Percentiles rank a stretch among this genome's conserved stretches.
Conservation (phyloP, 2,113 vertebrate species). For the Psophia crepitans region DNA sequence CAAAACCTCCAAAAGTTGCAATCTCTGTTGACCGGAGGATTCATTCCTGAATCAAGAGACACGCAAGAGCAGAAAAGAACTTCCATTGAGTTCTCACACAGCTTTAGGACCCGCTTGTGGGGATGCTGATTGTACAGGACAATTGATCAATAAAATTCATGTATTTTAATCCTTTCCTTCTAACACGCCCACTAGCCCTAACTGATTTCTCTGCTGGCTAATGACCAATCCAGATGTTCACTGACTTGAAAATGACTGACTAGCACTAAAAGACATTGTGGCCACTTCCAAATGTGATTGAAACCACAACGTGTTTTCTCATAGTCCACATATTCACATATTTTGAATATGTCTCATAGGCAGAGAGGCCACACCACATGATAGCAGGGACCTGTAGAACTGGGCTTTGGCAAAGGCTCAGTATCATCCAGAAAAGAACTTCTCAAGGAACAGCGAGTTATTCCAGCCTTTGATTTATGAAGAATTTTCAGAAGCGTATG, state of each 20-base stretch:
- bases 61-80: neutral
- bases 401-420: neutral
- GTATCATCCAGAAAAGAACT: neutral
- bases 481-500: neutral
- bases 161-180: neutral
- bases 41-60: neutral
- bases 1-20: neutral
- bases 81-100: neutral
- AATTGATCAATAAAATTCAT: neutral
- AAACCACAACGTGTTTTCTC: too few species aligned
- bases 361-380: neutral
- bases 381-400: neutral
- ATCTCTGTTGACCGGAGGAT: accelerated
- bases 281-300: neutral
- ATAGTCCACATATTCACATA: too few species aligned
- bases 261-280: neutral
- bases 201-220: neutral
- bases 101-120: neutral
- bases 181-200: neutral
- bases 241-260: neutral
- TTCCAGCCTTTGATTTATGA: neutral
- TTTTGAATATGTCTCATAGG: too few species aligned
- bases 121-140: neutral
- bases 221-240: neutral
- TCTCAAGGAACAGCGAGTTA: neutral